Percentiles rank a stretch among this genome's conserved stretches.
These are phyloP conservation scores for Oscarella lobularis DNA, from an alignment of 37 sponge, comb jelly and placozoan genomes.

Conservation along the genomic window DNA sequence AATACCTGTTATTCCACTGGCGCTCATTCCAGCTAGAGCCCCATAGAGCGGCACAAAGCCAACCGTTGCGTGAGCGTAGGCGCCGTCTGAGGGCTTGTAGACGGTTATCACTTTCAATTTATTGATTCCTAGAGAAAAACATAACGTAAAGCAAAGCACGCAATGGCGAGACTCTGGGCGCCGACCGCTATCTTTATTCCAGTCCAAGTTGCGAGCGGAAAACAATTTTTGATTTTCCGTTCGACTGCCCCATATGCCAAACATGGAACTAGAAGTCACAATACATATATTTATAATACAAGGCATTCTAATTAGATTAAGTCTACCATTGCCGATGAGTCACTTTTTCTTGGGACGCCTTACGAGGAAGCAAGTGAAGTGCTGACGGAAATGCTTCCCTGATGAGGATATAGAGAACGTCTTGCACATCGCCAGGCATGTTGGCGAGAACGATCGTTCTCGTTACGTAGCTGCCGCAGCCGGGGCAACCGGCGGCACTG, in stretches of 20 bases:
- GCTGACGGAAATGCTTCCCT: neutral
- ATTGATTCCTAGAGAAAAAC: slow-evolving; percentile 22
- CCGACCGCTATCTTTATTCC: slow-evolving; percentile 44
- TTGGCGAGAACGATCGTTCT: slow-evolving; percentile 42
- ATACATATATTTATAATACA: neutral
- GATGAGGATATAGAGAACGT: neutral
- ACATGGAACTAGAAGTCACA: slow-evolving; percentile 32
- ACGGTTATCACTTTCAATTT: slow-evolving; percentile 44
- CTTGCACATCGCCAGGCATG: slow-evolving; percentile 29
- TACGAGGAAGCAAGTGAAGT: neutral
- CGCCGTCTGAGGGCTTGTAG: slow-evolving; percentile 33
- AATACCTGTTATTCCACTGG: slow-evolving; percentile 31
- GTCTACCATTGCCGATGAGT: too few relatives aligned
- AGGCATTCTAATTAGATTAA: too few relatives aligned
- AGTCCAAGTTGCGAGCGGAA: slow-evolving; percentile 55
- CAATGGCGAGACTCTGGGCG: neutral
- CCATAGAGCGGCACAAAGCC: slow-evolving; percentile 46
- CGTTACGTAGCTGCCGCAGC: slow-evolving; percentile 33
- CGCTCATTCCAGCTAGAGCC: slow-evolving; percentile 51
- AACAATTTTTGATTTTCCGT: slow-evolving; percentile 24
- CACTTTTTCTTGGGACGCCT: too few relatives aligned
- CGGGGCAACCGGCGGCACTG: slow-evolving; percentile 18
- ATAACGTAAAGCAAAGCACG: neutral
- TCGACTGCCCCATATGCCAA: slow-evolving; percentile 51
- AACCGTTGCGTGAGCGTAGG: slow-evolving; percentile 28